Evolutionary conservation across 2,888 invertebrate species (phyloP).

Genomic region (Mamestra brassicae): DNA sequence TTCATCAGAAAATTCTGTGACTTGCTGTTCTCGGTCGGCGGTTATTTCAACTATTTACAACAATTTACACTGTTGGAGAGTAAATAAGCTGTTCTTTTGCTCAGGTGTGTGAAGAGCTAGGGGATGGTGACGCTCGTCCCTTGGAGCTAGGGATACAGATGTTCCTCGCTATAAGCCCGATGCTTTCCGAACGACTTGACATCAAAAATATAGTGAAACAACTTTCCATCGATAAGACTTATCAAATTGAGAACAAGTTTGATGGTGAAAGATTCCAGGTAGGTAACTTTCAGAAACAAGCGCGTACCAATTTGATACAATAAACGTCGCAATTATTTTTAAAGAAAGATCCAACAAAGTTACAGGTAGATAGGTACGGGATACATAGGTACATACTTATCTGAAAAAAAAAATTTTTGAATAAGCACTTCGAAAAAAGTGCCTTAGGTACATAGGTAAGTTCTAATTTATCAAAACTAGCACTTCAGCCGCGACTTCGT

Average conservation of each 20-base stretch:
- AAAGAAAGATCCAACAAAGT: not conserved
- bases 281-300: slow-evolving; percentile 54
- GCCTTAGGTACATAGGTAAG: too few relatives aligned
- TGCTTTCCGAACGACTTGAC: slow-evolving; percentile 95
- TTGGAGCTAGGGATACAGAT: slow-evolving; percentile 93
- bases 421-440: not conserved
- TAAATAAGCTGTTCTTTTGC: not conserved
- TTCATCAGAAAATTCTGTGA: not conserved
- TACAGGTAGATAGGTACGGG: too few relatives aligned
- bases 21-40: not conserved
- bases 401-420: not conserved
- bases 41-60: too few relatives aligned
- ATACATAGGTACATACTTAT: too few relatives aligned
- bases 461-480: too few relatives aligned
- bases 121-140: slow-evolving; percentile 91
- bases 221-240: slow-evolving; percentile 89
- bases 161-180: slow-evolving; percentile 96
- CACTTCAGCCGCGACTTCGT: too few relatives aligned
- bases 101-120: slow-evolving; percentile 92
- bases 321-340: not conserved
- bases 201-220: slow-evolving; percentile 89
- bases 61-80: too few relatives aligned
- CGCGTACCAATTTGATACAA: not conserved
- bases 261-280: slow-evolving; percentile 98
- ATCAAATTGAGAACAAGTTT: slow-evolving; percentile 96